A percentile compares a stretch with the other conserved stretches of the same genome.
These are phyloP conservation scores for Oreotrochilus melanogaster DNA, from an alignment of 2,113 vertebrate species.

Conservation along the genomic window DNA sequence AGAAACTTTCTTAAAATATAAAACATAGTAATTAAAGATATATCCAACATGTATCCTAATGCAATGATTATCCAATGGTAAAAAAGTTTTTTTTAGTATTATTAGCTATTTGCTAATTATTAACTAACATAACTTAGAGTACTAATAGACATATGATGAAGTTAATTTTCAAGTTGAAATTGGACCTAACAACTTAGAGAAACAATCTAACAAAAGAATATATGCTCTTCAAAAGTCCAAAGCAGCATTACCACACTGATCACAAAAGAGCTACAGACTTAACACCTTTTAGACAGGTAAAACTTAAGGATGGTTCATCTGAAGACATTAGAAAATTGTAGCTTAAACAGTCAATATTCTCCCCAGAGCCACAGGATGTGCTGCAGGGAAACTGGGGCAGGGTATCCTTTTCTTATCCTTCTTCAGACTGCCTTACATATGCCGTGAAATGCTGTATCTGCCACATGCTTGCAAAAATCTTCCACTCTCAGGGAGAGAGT, in stretches of 20 bases:
- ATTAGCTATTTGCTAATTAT: not conserved
- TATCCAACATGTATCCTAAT: not conserved
- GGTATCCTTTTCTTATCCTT: not conserved
- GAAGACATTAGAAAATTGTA: not conserved
- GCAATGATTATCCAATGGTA: not conserved
- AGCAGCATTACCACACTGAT: not conserved
- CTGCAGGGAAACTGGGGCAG: not conserved
- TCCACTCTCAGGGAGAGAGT: not conserved
- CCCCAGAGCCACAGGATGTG: not conserved
- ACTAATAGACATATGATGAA: not conserved
- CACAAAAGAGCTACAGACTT: not conserved
- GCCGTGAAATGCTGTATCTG: not conserved
- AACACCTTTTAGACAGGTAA: not conserved
- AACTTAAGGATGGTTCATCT: not conserved
- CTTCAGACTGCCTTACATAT: not conserved
- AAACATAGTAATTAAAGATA: not conserved
- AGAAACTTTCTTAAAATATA: not conserved
- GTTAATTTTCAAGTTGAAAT: not conserved
- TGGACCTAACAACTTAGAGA: not conserved
- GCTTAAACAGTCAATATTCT: not conserved
- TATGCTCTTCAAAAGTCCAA: not conserved
- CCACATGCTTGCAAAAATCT: not conserved
- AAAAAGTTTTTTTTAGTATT: not conserved
- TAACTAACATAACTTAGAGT: not conserved
- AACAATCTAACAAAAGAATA: not conserved